Percentiles rank a stretch among this genome's conserved stretches.
Conservation (phyloP, 2,797 vertebrate species). For the Sebastes matsubarae region DNA sequence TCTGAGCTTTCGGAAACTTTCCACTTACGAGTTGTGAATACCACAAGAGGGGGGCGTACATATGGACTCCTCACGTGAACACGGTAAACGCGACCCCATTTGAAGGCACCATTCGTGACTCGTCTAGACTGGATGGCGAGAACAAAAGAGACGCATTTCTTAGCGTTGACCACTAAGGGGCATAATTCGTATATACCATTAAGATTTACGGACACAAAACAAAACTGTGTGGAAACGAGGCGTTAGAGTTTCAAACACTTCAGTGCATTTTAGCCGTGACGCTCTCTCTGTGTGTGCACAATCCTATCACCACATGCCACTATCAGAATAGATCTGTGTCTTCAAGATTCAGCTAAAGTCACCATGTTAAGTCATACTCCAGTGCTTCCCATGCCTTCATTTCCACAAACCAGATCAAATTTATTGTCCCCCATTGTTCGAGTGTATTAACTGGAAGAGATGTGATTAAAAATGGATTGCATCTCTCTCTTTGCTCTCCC, state of each 20-base stretch:
- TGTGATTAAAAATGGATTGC: slow-evolving; percentile 72
- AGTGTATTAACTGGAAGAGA: slow-evolving; percentile 68
- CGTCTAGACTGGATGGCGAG: too few relatives aligned
- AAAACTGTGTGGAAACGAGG: too few relatives aligned
- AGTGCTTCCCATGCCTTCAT: slow-evolving; percentile 51
- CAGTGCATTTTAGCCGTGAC: neutral
- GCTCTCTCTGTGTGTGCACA: neutral
- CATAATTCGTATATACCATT: too few relatives aligned
- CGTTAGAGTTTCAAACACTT: neutral
- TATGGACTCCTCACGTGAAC: too few relatives aligned
- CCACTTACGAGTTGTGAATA: rapidly evolving
- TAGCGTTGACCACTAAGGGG: too few relatives aligned
- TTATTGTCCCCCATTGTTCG: slow-evolving; percentile 64
- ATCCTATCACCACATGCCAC: slow-evolving; percentile 1
- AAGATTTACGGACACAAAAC: too few relatives aligned
- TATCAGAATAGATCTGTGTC: slow-evolving; percentile 43
- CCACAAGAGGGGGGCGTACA: too few relatives aligned
- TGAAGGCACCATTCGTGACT: too few relatives aligned
- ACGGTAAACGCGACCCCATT: too few relatives aligned
- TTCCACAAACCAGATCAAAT: slow-evolving; percentile 61
- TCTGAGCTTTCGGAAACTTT: too few relatives aligned
- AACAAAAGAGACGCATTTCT: too few relatives aligned
- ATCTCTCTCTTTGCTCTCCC: slow-evolving; percentile 66
- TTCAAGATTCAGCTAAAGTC: slow-evolving; percentile 43
- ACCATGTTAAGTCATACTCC: slow-evolving; percentile 46